phyloP scores from a whole-genome alignment of 2,888 invertebrate genomes.

The Andrena dorsata region DNA sequence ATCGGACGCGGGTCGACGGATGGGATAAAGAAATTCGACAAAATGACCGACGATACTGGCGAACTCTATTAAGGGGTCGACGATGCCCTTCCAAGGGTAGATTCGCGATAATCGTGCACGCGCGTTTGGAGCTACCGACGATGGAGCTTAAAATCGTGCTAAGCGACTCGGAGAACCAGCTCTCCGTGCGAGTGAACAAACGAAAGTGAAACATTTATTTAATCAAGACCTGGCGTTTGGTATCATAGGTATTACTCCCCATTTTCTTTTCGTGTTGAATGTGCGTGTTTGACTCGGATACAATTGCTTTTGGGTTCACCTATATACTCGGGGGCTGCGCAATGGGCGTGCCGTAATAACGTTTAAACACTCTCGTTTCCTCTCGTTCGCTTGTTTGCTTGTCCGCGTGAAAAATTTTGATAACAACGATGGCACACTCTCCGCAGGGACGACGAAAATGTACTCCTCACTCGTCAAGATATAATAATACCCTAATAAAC shows the following conservation, averaged over 20 bases:
- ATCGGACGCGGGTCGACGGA: neutral
- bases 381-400: constrained; percentile 36
- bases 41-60: constrained; percentile 28
- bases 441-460: constrained; percentile 67
- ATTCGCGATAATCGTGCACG: constrained; percentile 32
- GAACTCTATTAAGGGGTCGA: constrained; percentile 17
- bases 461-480: constrained; percentile 61
- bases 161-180: constrained; percentile 43
- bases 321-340: constrained; percentile 64
- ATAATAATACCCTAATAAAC: constrained; percentile 76
- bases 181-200: constrained; percentile 66
- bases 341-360: constrained; percentile 59
- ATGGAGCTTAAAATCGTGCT: constrained; percentile 25
- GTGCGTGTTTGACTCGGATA: constrained; percentile 81
- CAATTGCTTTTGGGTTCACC: constrained; percentile 67
- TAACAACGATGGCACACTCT: constrained; percentile 70
- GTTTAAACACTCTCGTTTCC: constrained; percentile 20
- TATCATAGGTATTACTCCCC: constrained; percentile 52
- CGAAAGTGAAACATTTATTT: constrained; percentile 64
- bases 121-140: constrained; percentile 10
- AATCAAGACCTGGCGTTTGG: constrained; percentile 60
- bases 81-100: constrained; percentile 9
- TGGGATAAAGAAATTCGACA: constrained; percentile 11
- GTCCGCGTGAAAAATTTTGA: constrained; percentile 70
- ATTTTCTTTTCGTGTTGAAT: constrained; percentile 68